Base-by-base conservation (phyloP, 2,113 vertebrate species). In the Pygoscelis antarcticus region DNA sequence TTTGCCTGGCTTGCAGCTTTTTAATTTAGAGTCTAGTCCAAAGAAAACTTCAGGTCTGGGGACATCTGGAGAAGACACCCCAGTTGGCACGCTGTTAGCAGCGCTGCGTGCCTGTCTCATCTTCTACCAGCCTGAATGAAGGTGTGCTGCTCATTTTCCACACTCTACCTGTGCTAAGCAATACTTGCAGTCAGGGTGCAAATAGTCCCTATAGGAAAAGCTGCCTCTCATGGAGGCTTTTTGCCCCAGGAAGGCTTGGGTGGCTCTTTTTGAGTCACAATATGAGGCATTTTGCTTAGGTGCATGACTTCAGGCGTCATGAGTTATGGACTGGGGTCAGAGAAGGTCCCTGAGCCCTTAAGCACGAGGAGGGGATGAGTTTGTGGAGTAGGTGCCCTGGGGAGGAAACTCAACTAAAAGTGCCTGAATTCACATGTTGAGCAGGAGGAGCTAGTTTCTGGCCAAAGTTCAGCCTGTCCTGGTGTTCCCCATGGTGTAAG, bases 121-220 rank as follows among this genome's bases (percentile, higher is more conserved):
- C 83, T 57, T 12, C 46, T 6, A 1, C 32, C 42, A 25, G 23
- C n/a, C 2, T 5, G 42, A 20, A 21, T 25, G 7, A 23, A 25
- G 3, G 1, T 4, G 32, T 27, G 70, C 72, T 34, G 42, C 64
- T 58, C 2, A 1, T 46, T 47, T 22, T 6, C 49, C 1, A 0
- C 2, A 10, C 46, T 46, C 64, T 47, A 40, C 22, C 42, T 36
- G 30, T 14, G 47, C 55, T 42, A 14, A 38, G 57, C 36, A 11
- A 10, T 17, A 5, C 23, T 26, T 16, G 46, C 38, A 12, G 11
- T 51, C 7, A 2, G 49, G 55, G 14, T 52, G 65, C 30, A 27
- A 16, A n/a, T 16, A 23, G 40, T 44, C 32, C 69, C 65, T 21
- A 0, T 16, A 30, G 70, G 58, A 66, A 2, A 6, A 2, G 55